Conservation (phyloP, 2,888 invertebrate genomes). For the Koerneria pararmatus region DNA sequence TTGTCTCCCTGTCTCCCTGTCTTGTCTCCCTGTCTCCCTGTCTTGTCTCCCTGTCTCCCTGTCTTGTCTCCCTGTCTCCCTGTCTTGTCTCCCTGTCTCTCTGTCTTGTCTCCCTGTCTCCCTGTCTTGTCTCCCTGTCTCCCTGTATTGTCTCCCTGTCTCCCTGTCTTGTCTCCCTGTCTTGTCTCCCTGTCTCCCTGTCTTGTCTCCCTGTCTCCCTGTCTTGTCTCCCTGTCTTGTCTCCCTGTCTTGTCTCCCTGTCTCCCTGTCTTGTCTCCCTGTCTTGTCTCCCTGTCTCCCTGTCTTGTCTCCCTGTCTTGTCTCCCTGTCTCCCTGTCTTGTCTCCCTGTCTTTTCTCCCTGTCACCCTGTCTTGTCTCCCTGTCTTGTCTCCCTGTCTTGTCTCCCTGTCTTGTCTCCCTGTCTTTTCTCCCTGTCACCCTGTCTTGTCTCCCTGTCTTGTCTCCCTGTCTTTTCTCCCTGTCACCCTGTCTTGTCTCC, state of each 20-base stretch:
- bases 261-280: background rate
- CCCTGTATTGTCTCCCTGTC: background rate
- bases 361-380: background rate
- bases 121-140: background rate
- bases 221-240: background rate
- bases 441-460: background rate
- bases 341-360: background rate
- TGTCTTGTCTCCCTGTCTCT: background rate
- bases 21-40: background rate
- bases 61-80: background rate
- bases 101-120: background rate
- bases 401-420: background rate
- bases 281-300: background rate
- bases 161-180: background rate
- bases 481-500: background rate
- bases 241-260: background rate
- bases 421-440: background rate
- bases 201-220: background rate
- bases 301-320: background rate
- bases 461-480: background rate
- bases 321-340: background rate
- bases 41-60: background rate
- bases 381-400: background rate
- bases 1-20: too few relatives aligned
- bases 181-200: background rate